Percentiles rank a stretch among this genome's conserved stretches.
phyloP scores from a whole-genome alignment of 2,113 vertebrate species.

The Enhydra lutris region DNA sequence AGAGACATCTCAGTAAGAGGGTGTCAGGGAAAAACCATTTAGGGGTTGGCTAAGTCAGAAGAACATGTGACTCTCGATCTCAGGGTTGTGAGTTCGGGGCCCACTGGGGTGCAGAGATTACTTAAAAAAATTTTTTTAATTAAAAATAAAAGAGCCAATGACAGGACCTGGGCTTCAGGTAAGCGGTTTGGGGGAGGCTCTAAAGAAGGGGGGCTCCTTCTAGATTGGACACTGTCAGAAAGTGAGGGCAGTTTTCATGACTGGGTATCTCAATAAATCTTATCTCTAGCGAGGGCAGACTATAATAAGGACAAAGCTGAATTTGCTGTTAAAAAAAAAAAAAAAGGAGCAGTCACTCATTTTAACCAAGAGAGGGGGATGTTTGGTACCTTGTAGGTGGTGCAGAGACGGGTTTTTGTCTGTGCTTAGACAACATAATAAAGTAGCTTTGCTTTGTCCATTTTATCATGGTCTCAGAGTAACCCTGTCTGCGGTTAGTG shows the following conservation, averaged over 20 bases:
- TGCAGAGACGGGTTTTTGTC: background rate
- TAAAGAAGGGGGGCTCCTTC: background rate
- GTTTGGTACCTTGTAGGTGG: background rate
- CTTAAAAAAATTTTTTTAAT: background rate
- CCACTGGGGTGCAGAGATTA: background rate
- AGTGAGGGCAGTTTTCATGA: background rate
- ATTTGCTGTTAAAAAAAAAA: background rate
- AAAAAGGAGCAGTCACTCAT: background rate
- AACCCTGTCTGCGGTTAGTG: background rate
- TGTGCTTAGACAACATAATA: slow-evolving; percentile 14
- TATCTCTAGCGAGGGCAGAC: background rate
- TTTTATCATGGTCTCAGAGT: background rate
- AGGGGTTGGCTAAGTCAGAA: background rate
- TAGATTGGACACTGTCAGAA: slow-evolving; percentile 14
- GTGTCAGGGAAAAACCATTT: background rate
- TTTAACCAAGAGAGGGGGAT: background rate
- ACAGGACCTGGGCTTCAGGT: background rate
- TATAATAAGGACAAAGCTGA: background rate
- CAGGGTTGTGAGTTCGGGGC: background rate
- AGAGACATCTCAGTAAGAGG: background rate
- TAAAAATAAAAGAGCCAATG: background rate
- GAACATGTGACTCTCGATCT: background rate
- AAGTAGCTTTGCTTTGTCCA: background rate
- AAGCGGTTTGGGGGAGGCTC: background rate
- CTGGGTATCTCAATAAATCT: background rate